These are phyloP conservation scores for Byasa hedistus DNA, from an alignment of 2,888 invertebrate genomes.

Conservation along the genomic window DNA sequence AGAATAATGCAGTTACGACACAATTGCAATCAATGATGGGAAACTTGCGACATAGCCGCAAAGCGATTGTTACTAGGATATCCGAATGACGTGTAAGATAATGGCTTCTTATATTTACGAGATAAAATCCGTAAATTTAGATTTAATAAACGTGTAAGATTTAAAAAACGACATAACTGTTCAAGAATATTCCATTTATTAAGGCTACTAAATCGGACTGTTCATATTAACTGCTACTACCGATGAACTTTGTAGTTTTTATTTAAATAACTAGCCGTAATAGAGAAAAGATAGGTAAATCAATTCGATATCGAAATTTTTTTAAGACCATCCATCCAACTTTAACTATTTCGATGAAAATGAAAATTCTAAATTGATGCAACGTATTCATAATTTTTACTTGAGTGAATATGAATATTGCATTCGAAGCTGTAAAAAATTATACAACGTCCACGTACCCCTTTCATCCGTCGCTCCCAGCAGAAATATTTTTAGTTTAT, in stretches of 20 bases:
- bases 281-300: background rate
- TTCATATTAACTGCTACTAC: no score
- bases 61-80: slow-evolving; percentile 36
- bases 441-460: slow-evolving; percentile 13
- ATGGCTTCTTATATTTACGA: no score
- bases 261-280: no score
- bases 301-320: background rate
- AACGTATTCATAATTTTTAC: slow-evolving; percentile 5
- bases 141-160: no score
- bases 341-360: background rate
- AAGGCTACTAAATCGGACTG: background rate
- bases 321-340: background rate
- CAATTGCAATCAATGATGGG: slow-evolving; percentile 65
- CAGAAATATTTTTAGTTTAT: slow-evolving; percentile 26
- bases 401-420: slow-evolving; percentile 13
- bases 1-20: slow-evolving; percentile 70
- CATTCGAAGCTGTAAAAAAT: slow-evolving; percentile 10
- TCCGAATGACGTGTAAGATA: background rate
- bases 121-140: no score
- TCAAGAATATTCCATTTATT: background rate
- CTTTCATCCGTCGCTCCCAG: slow-evolving; percentile 10
- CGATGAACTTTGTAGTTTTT: no score
- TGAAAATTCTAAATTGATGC: background rate
- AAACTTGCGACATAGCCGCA: slow-evolving; percentile 51
- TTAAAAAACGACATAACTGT: background rate